These are phyloP conservation scores for Tetraodon nigroviridis DNA, from an alignment of 2,113 vertebrate species.

Conservation along the genomic window DNA sequence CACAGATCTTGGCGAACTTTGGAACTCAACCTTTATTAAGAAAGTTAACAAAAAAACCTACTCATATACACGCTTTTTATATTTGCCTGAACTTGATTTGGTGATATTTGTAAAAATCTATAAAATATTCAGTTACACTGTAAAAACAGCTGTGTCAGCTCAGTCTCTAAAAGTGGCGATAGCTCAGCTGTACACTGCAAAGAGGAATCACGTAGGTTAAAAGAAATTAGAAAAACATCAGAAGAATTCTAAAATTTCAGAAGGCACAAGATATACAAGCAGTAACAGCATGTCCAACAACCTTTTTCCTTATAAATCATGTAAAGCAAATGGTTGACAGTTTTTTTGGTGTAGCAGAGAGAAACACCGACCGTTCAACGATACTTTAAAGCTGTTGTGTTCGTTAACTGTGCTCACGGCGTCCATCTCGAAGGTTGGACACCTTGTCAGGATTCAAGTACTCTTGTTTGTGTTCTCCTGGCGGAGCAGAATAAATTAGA, in stretches of 20 bases:
- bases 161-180: background rate
- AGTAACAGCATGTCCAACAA: constrained; percentile 37
- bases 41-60: constrained; percentile 56
- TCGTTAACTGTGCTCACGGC: constrained; percentile 66
- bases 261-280: constrained; percentile 40
- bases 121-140: background rate
- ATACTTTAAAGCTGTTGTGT: constrained; percentile 3
- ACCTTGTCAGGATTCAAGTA: constrained; percentile 79
- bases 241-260: constrained; percentile 24
- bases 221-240: constrained; percentile 30
- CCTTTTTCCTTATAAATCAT: background rate
- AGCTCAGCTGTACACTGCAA: constrained; percentile 40
- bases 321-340: background rate
- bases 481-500: constrained; percentile 79
- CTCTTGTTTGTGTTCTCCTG: constrained; percentile 62
- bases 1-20: constrained; percentile 51
- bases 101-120: background rate
- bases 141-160: too few species aligned
- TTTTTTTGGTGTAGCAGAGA: constrained; percentile 22
- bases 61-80: constrained; percentile 58
- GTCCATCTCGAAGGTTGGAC: constrained; percentile 68
- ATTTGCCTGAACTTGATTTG: constrained; percentile 31
- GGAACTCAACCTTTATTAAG: constrained; percentile 76
- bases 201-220: constrained; percentile 45
- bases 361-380: constrained; percentile 22